A percentile compares a stretch with the other conserved stretches of the same genome.
Evolutionary conservation across 1,140 invertebrate species (phyloP).

Genomic region (Halesus radiatus): DNA sequence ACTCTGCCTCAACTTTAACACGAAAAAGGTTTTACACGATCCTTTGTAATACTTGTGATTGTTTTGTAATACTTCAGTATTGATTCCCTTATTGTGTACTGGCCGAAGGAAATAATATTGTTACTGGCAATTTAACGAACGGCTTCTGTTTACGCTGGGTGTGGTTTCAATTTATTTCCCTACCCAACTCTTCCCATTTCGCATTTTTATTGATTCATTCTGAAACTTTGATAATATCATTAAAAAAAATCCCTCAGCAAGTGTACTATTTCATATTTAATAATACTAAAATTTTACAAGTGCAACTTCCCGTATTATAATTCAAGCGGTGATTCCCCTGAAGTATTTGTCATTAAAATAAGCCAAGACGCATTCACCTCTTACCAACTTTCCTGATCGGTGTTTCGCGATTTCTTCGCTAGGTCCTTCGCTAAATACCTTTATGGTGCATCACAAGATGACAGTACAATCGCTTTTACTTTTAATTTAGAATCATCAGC

Average conservation of each 20-base stretch:
- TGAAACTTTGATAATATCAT: no score
- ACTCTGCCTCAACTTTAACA: conserved; percentile 7
- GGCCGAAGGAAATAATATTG: background rate
- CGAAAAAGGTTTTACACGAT: conserved; percentile 25
- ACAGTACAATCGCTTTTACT: background rate
- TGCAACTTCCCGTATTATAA: no score
- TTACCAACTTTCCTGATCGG: background rate
- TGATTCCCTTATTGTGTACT: background rate
- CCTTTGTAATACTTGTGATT: background rate
- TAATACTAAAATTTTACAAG: no score
- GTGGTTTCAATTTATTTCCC: no score
- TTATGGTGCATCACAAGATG: background rate
- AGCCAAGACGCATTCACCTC: no score
- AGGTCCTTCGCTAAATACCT: conserved; percentile 1
- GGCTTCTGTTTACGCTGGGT: background rate
- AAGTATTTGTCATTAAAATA: no score
- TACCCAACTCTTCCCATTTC: no score
- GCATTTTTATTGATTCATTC: no score
- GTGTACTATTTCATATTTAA: no score
- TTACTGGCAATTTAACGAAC: background rate
- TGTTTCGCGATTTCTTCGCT: background rate
- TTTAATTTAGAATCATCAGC: no score
- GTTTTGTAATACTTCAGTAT: background rate
- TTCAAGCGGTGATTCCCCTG: no score
- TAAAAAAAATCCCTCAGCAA: no score